Percentiles rank a stretch among this genome's conserved stretches.
phyloP scores from a whole-genome alignment of 2,113 vertebrate genomes.

The Thryonomys swinderianus region DNA sequence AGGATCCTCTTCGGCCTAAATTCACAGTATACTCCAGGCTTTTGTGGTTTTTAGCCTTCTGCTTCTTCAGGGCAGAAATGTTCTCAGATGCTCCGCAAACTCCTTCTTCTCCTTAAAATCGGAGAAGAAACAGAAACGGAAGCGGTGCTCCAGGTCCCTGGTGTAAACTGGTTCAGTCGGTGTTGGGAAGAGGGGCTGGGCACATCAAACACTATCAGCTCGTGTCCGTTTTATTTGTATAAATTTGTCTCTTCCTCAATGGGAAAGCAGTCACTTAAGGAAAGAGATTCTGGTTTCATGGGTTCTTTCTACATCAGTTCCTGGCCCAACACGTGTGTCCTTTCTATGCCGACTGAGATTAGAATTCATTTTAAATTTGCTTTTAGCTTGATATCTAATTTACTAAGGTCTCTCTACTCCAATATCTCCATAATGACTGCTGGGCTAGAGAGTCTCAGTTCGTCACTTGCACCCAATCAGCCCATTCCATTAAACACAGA shows the following conservation, averaged over 20 bases:
- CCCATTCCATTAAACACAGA: conserved; percentile 60
- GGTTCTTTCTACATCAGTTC: background rate
- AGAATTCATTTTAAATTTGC: conserved; percentile 33
- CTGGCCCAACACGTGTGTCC: background rate
- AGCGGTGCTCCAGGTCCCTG: background rate
- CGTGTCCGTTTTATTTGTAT: background rate
- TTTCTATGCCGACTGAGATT: background rate
- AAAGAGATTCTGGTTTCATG: background rate
- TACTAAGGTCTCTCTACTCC: conserved; percentile 39
- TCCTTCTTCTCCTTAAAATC: background rate
- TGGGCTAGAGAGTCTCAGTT: background rate
- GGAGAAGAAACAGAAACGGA: background rate
- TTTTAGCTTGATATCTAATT: conserved; percentile 62
- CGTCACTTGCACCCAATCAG: conserved; percentile 19
- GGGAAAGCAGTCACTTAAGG: background rate
- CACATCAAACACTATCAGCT: background rate
- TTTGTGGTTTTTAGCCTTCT: background rate
- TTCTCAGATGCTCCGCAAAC: background rate
- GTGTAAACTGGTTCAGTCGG: background rate
- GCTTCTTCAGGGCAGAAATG: background rate
- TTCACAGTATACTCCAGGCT: background rate
- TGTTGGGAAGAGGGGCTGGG: background rate
- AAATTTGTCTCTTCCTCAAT: background rate
- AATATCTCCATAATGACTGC: background rate
- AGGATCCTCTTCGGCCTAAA: background rate